Evolutionary conservation across 2,888 invertebrate species (phyloP).

Genomic region (Pogonocherus hispidulus): DNA sequence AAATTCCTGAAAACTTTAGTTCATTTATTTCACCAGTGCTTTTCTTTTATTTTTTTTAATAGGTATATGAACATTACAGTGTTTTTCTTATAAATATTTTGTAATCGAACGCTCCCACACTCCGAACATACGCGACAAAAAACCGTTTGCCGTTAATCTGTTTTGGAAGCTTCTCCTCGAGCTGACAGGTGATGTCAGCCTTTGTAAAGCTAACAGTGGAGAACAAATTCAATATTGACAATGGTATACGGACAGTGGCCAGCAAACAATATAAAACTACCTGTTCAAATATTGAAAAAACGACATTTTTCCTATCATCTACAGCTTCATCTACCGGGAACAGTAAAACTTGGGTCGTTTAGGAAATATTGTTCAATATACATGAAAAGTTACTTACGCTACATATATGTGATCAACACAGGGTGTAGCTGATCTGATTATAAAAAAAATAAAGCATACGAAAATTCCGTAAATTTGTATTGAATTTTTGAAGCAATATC

Average conservation of each 20-base stretch:
- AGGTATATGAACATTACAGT: no score
- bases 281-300: constrained; percentile 54
- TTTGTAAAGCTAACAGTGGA: constrained; percentile 56
- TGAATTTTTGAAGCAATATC: no score
- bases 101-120: constrained; percentile 4
- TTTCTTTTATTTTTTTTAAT: no score
- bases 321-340: constrained; percentile 16
- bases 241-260: constrained; percentile 58
- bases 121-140: constrained; percentile 15
- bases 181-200: constrained; percentile 54
- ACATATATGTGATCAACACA: no score
- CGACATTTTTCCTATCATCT: constrained; percentile 36
- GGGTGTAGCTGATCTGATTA: no score
- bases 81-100: no score
- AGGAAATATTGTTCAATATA: no score
- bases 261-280: constrained; percentile 56
- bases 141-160: constrained; percentile 46
- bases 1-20: no score
- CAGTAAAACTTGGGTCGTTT: not conserved
- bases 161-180: constrained; percentile 45
- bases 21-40: no score
- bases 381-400: no score
- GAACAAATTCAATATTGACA: constrained; percentile 59
- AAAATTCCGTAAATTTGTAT: no score
- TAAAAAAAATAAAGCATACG: no score